A percentile compares a stretch with the other conserved stretches of the same genome.
phyloP scores from a whole-genome alignment of 2,797 vertebrate species.

The Sardinella longiceps region DNA sequence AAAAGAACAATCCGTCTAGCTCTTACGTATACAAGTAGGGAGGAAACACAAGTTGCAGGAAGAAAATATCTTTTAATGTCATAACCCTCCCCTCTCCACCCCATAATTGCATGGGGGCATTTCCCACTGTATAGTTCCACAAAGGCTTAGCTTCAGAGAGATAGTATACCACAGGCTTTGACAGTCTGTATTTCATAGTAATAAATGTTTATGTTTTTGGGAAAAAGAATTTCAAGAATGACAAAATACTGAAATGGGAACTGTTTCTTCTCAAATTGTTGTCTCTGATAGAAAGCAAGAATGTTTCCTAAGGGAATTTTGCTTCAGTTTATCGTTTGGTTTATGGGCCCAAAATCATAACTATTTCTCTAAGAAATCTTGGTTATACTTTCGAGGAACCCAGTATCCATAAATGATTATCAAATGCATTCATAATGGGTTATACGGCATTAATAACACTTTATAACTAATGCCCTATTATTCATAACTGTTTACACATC shows the following conservation, averaged over 20 bases:
- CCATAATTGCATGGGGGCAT: slow-evolving; percentile 44
- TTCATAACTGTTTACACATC: no score
- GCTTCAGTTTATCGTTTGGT: neutral
- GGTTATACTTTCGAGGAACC: no score
- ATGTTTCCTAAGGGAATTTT: neutral
- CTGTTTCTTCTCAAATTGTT: neutral
- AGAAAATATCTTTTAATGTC: slow-evolving; percentile 47
- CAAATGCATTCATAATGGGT: no score
- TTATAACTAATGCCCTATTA: no score
- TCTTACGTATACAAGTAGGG: slow-evolving; percentile 47
- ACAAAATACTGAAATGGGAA: neutral
- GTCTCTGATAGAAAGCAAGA: neutral
- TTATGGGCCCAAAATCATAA: neutral
- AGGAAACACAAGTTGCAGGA: slow-evolving; percentile 57
- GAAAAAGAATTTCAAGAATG: neutral
- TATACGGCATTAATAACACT: no score
- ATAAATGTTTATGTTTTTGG: neutral
- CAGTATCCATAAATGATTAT: no score
- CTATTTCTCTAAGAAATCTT: neutral
- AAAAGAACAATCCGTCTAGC: slow-evolving; percentile 67
- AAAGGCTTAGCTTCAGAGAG: neutral
- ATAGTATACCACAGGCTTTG: neutral
- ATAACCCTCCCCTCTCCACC: slow-evolving; percentile 60
- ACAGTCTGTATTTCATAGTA: neutral
- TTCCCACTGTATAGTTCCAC: neutral